Evolutionary conservation across 2,797 vertebrate genomes (phyloP), one percentile per base, ranked within the genome.

Genomic region (Falco cherrug): DNA sequence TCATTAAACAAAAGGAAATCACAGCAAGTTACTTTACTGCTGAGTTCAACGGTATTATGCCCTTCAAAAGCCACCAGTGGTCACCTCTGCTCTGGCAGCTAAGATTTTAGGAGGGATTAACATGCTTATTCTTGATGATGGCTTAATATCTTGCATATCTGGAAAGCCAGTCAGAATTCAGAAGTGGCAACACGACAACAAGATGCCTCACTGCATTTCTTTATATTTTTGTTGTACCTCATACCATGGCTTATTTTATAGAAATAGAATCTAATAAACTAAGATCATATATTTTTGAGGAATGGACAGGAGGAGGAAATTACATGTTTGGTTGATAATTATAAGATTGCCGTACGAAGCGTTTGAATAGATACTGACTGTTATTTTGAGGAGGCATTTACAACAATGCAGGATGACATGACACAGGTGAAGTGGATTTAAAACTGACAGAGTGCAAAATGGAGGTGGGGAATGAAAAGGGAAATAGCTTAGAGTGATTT

Each of bases 231-330:
- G 61, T 77, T 20, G 26, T 71, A 70, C n/a, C 69, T 92, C 39
- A 54, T 91, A 76, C 47, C 16, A n/a, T 39, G 39, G 50, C 59
- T 93, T 88, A n/a, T 92, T 95, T 92, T 67, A 93, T 93, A 76
- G 86, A 79, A 69, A 69, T 10, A 63, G 57, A 84, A 86, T 84
- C 76, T 93, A 84, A 96, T 88, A 95, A 94, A 86, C 65, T 78
- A 48, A 71, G 71, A 92, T 86, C 57, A 67, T 88, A 76, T 69
- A 93, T 20, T 88, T 95, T 88, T 51, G 29, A 45, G 76, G 54
- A 96, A 74, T 84, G 60, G 29, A 93, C 53, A 80, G 57, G 74
- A 94, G 78, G 53, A 93, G 84, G 84, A 95, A 94, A 96, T 95
- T 79, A 76, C 69, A 81, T 26, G 35, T 89, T 96, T 94, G 65